These are phyloP conservation scores for Eretmochelys imbricata DNA, from an alignment of 2,113 vertebrate species.

Conservation along the genomic window DNA sequence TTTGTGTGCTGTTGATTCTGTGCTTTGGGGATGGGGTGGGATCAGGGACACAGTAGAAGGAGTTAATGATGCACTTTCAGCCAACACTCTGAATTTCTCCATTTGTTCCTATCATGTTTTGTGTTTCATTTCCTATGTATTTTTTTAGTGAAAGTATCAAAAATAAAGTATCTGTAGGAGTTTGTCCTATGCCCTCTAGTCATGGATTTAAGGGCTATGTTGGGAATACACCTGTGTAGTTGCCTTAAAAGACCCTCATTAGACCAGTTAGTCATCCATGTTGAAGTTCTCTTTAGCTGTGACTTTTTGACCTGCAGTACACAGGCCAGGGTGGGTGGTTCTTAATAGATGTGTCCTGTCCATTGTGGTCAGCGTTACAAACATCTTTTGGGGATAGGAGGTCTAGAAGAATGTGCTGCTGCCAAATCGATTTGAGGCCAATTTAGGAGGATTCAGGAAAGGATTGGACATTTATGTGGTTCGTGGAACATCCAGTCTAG, in stretches of 20 bases:
- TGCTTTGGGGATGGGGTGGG: slow-evolving; percentile 60
- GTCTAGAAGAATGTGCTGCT: background rate
- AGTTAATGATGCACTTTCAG: slow-evolving; percentile 70
- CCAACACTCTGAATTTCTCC: slow-evolving; percentile 69
- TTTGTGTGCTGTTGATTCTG: slow-evolving; percentile 60
- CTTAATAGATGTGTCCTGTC: background rate
- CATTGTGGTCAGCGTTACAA: background rate
- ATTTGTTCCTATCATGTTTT: slow-evolving; percentile 69
- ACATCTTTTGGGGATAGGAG: background rate
- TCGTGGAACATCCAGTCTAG: background rate
- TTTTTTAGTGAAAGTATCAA: slow-evolving; percentile 82
- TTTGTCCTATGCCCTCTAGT: background rate
- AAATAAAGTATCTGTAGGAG: slow-evolving; percentile 65
- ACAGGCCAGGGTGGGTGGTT: fast-evolving
- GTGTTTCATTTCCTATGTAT: slow-evolving; percentile 81
- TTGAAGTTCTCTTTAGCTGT: background rate
- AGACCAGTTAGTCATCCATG: background rate
- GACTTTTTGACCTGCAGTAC: background rate
- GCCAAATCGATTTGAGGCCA: background rate
- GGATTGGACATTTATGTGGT: background rate
- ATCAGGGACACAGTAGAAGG: slow-evolving; percentile 57
- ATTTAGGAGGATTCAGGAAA: background rate
- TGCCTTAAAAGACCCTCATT: background rate
- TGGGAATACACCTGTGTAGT: background rate
- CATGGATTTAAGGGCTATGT: fast-evolving